These are phyloP conservation scores for Drosophila mayaguana DNA, from an alignment of 2,888 invertebrate species.

Conservation along the genomic window DNA sequence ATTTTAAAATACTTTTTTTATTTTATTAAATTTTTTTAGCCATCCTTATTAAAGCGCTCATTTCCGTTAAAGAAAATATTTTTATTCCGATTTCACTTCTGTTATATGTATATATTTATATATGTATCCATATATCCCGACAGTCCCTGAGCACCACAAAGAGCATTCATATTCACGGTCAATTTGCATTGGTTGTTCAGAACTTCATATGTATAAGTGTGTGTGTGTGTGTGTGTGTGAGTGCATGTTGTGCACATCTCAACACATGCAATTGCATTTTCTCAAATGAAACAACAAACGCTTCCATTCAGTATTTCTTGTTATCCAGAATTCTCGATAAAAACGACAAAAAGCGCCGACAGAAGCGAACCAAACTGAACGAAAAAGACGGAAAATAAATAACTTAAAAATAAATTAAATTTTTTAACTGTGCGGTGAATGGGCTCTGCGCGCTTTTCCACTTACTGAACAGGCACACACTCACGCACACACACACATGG, in stretches of 20 bases:
- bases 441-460: slow-evolving; percentile 58
- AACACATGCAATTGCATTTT: slow-evolving; percentile 28
- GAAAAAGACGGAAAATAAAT: slow-evolving; percentile 49
- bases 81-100: slow-evolving; percentile 34
- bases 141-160: slow-evolving; percentile 36
- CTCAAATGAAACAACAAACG: slow-evolving; percentile 58
- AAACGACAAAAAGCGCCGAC: slow-evolving; percentile 59
- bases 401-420: slow-evolving; percentile 78
- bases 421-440: slow-evolving; percentile 58
- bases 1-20: too few relatives aligned
- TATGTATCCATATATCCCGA: slow-evolving; percentile 11
- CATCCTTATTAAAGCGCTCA: slow-evolving; percentile 1
- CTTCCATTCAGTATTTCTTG: slow-evolving; percentile 62
- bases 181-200: slow-evolving; percentile 57
- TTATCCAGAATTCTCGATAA: slow-evolving; percentile 69
- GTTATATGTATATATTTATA: slow-evolving; percentile 25
- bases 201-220: slow-evolving; percentile 4
- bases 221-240: slow-evolving; percentile 9
- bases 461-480: slow-evolving; percentile 47
- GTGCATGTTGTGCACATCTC: slow-evolving; percentile 42
- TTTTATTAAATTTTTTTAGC: too few relatives aligned
- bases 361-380: slow-evolving; percentile 28
- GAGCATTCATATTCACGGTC: slow-evolving; percentile 63
- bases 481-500: slow-evolving; percentile 6
- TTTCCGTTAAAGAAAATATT: slow-evolving; percentile 26